Conservation (phyloP, 2,888 invertebrate genomes). For the Conistra vaccinii region DNA sequence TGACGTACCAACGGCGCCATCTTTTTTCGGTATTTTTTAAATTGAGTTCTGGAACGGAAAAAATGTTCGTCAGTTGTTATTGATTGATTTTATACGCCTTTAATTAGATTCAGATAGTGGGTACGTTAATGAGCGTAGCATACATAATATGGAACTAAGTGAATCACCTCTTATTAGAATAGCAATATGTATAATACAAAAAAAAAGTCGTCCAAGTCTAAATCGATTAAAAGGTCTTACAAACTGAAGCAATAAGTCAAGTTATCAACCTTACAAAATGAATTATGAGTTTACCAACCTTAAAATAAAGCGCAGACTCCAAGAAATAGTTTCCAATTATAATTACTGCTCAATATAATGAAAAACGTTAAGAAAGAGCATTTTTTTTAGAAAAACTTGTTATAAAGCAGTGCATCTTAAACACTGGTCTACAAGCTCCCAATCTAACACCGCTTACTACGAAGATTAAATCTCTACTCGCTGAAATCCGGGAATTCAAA, state of each 20-base stretch:
- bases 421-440: background rate
- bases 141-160: background rate
- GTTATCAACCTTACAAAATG: too few relatives aligned
- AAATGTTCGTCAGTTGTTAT: conserved; percentile 51
- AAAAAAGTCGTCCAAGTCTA: background rate
- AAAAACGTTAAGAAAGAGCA: background rate
- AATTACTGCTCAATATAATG: background rate
- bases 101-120: conserved; percentile 32
- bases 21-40: conserved; percentile 68
- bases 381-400: background rate
- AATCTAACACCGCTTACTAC: conserved; percentile 34
- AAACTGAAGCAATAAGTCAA: background rate
- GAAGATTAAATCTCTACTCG: conserved; percentile 68
- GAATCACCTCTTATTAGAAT: conserved; percentile 6
- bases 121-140: background rate
- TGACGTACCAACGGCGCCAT: conserved; percentile 79
- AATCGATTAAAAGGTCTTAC: background rate
- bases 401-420: conserved; percentile 4
- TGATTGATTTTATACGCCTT: conserved; percentile 48
- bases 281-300: too few relatives aligned
- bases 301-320: too few relatives aligned
- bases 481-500: conserved; percentile 69
- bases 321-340: background rate
- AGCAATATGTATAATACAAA: background rate
- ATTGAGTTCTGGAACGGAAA: conserved; percentile 56